Percentiles rank a stretch among this genome's conserved stretches.
These are phyloP conservation scores for Tenebrosternarchus preto DNA, from an alignment of 2,113 vertebrate species.

Conservation along the genomic window DNA sequence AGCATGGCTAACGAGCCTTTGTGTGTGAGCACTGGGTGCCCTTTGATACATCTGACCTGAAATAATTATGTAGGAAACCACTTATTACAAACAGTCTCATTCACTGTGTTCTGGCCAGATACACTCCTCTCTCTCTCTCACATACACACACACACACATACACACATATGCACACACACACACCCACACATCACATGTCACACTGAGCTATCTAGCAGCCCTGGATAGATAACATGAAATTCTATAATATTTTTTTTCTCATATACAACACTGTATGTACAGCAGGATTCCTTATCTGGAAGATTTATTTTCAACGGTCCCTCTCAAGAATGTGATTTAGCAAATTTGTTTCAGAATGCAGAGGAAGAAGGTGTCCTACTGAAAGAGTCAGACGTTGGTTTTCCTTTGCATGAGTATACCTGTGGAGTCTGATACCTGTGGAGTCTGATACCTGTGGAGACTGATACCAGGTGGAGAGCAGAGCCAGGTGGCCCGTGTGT, in stretches of 20 bases:
- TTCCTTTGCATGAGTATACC: background rate
- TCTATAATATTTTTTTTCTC: background rate
- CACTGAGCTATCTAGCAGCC: background rate
- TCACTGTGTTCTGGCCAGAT: slow-evolving; percentile 30
- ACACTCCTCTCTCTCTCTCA: background rate
- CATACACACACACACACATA: background rate
- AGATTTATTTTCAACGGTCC: background rate
- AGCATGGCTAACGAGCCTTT: slow-evolving; percentile 34
- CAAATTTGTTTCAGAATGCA: background rate
- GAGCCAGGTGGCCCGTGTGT: slow-evolving; percentile 25
- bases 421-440: background rate
- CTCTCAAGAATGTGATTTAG: background rate
- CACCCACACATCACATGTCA: background rate
- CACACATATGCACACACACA: slow-evolving; percentile 12
- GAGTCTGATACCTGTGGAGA: background rate
- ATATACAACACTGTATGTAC: background rate
- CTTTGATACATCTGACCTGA: slow-evolving; percentile 28
- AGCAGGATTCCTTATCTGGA: background rate
- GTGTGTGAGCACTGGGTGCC: slow-evolving; percentile 37
- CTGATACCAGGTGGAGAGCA: background rate
- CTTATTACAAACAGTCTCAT: slow-evolving; percentile 47
- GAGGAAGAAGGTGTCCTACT: background rate
- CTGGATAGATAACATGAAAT: background rate
- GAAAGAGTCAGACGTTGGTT: background rate
- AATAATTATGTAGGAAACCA: slow-evolving; percentile 48